These are phyloP conservation scores for Melierax canorus DNA, from an alignment of 2,113 vertebrate species.

Conservation along the genomic window DNA sequence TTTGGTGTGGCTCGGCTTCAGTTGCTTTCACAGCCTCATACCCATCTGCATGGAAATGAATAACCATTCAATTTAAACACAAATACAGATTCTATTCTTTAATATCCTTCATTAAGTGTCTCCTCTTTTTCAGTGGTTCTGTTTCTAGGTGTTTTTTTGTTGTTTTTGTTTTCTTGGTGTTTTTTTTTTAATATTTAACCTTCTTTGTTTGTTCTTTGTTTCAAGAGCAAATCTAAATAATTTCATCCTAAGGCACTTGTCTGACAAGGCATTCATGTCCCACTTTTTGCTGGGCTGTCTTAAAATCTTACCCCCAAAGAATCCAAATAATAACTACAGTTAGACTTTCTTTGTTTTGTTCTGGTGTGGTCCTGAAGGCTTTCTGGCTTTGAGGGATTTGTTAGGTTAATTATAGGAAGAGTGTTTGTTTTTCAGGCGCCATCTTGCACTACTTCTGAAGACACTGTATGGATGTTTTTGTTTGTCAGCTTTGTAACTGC, in stretches of 20 bases:
- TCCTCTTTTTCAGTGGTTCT: background rate
- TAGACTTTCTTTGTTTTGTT: background rate
- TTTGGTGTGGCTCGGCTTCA: background rate
- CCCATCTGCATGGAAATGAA: background rate
- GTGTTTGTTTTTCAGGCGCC: background rate
- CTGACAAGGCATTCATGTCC: background rate
- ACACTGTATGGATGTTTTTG: background rate
- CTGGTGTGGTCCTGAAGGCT: background rate
- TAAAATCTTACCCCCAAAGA: background rate
- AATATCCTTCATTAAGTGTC: background rate
- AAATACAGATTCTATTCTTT: background rate
- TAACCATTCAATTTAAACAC: background rate
- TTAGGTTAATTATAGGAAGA: background rate
- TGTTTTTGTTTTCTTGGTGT: background rate
- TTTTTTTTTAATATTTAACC: background rate
- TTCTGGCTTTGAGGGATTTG: background rate
- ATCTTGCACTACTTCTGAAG: background rate
- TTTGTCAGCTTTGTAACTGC: background rate
- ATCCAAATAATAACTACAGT: background rate
- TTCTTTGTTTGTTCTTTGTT: background rate
- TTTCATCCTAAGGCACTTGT: background rate
- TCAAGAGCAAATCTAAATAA: slow-evolving; percentile 3
- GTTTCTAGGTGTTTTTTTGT: background rate
- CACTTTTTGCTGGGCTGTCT: background rate
- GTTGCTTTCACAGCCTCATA: background rate